phyloP scores from a whole-genome alignment of 2,888 invertebrate genomes.

The Drosophila histrio region DNA sequence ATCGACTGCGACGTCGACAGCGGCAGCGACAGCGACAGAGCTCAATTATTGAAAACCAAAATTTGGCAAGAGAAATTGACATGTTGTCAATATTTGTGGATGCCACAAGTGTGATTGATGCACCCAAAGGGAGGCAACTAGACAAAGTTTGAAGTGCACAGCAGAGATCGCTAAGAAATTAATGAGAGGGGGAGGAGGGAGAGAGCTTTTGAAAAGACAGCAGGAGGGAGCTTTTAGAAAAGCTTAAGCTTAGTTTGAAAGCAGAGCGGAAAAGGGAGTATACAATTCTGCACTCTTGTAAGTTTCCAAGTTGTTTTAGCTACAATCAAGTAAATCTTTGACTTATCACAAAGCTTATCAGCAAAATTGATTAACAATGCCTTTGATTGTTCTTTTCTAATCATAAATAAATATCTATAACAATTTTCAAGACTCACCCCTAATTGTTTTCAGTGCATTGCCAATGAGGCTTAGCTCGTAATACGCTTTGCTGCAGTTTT shows the following conservation, averaged over 20 bases:
- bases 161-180: background rate
- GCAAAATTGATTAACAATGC: background rate
- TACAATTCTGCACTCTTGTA: background rate
- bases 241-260: background rate
- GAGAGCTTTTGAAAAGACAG: background rate
- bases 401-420: background rate
- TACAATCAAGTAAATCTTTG: background rate
- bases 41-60: slow-evolving; percentile 18
- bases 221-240: background rate
- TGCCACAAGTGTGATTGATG: slow-evolving; percentile 50
- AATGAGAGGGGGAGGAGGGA: background rate
- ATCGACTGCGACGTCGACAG: slow-evolving; percentile 3
- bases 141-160: background rate
- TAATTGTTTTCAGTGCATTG: slow-evolving; percentile 6
- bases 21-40: background rate
- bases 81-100: slow-evolving; percentile 24
- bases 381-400: background rate
- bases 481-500: background rate
- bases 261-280: background rate
- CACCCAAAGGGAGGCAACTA: background rate
- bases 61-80: background rate
- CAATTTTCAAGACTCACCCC: slow-evolving; percentile 24
- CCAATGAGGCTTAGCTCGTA: background rate
- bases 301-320: background rate
- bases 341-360: background rate